These are phyloP conservation scores for Caenorhabditis angaria DNA, from an alignment of 2,888 invertebrate genomes.

Conservation along the genomic window DNA sequence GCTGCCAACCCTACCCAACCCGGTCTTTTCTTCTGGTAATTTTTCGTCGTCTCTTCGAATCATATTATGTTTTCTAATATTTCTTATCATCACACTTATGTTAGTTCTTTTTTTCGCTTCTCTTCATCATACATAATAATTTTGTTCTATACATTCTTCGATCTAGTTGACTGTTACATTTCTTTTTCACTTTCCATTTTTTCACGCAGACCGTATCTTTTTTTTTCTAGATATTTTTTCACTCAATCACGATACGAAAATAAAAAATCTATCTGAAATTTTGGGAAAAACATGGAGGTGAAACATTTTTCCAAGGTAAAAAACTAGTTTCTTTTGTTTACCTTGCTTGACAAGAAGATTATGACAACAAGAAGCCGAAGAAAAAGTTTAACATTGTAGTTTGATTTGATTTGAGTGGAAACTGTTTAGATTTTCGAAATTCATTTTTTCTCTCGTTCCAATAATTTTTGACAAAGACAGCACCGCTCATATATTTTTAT, in stretches of 20 bases:
- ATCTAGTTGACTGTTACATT: slow-evolving; percentile 1
- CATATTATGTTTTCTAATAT: not conserved
- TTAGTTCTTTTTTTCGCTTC: not conserved
- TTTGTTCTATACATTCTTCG: too few species aligned
- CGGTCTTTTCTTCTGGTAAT: not conserved
- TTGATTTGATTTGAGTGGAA: not conserved
- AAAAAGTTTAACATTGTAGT: not conserved
- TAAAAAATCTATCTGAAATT: too few species aligned
- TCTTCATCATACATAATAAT: not conserved
- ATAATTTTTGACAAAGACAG: too few species aligned
- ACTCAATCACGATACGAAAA: not conserved
- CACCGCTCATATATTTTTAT: not conserved
- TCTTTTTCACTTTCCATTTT: not conserved
- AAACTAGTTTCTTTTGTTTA: not conserved
- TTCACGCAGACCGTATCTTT: not conserved
- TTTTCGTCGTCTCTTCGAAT: not conserved
- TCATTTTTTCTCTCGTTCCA: too few species aligned
- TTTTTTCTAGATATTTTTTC: not conserved
- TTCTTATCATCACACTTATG: not conserved
- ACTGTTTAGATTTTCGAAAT: not conserved
- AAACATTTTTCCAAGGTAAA: not conserved
- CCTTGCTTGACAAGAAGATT: slow-evolving; percentile 4
- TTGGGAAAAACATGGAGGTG: not conserved
- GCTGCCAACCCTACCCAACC: too few species aligned
- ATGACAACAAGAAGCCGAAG: not conserved